Conservation (phyloP, 2,797 vertebrate genomes). For the Tauraco hartlaubi region DNA sequence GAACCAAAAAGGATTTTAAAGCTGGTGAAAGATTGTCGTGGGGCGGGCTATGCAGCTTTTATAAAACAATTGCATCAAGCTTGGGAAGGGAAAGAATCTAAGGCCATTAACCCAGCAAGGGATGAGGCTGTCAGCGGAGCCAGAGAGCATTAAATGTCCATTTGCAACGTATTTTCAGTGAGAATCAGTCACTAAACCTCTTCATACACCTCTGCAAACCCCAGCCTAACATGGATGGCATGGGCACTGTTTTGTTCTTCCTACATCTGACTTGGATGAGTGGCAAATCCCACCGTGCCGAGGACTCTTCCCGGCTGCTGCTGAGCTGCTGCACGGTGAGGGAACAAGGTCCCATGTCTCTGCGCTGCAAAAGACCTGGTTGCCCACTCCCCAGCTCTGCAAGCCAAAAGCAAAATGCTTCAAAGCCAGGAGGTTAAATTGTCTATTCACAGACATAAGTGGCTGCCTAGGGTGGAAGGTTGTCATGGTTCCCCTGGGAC, state of each 20-base stretch:
- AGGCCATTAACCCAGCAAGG: conserved; percentile 8
- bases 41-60: conserved; percentile 9
- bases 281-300: neutral
- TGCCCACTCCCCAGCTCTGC: neutral
- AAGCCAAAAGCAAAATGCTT: neutral
- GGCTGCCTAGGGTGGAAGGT: neutral
- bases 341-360: rapidly evolving
- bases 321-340: neutral
- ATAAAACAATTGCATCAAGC: neutral
- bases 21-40: conserved; percentile 30
- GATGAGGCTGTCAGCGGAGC: neutral
- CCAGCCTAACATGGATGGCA: neutral
- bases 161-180: neutral
- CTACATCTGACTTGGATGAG: rapidly evolving
- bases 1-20: conserved; percentile 40
- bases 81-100: neutral
- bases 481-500: neutral
- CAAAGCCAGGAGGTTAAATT: neutral
- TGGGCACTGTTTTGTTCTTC: neutral
- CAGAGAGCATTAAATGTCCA: neutral
- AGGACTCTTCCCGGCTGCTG: neutral
- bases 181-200: neutral
- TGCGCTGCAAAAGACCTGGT: neutral
- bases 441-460: neutral
- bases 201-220: neutral